Percentiles rank a stretch among this genome's conserved stretches.
Conservation (phyloP, 2,113 vertebrate species). For the Dasyurus viverrinus region DNA sequence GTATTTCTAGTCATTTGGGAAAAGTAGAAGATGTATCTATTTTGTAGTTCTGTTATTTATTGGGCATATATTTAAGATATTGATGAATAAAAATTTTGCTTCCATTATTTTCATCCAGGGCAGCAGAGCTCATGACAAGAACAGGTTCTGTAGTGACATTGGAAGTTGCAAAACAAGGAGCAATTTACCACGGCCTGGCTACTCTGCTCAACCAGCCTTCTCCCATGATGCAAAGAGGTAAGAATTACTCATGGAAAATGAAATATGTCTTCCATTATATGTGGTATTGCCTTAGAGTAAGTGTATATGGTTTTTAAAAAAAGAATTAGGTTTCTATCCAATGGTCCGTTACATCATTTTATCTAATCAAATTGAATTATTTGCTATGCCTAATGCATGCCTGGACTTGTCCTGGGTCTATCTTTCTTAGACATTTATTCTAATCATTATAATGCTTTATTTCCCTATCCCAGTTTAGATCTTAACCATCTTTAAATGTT, state of each 20-base stretch:
- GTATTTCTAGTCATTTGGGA: not conserved
- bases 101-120: slow-evolving; percentile 83
- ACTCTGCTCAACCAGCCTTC: slow-evolving; percentile 98
- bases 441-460: not conserved
- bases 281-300: not conserved
- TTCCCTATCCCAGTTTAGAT: not conserved
- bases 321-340: not conserved
- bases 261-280: rapidly evolving
- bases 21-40: not conserved
- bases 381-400: not conserved
- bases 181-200: slow-evolving; percentile 97
- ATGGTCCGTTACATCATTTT: not conserved
- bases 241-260: slow-evolving; percentile 10
- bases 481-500: not conserved
- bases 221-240: slow-evolving; percentile 97
- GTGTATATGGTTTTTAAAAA: not conserved
- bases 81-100: not conserved
- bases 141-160: slow-evolving; percentile 97
- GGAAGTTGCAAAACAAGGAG: slow-evolving; percentile 98
- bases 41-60: rapidly evolving
- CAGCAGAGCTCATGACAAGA: slow-evolving; percentile 99
- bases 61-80: rapidly evolving
- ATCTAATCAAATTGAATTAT: not conserved
- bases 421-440: not conserved
- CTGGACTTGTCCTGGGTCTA: not conserved